Evolutionary conservation across 2,888 invertebrate species (phyloP), one percentile per base, ranked within the genome.

Genomic region (Pelosia muscerda): DNA sequence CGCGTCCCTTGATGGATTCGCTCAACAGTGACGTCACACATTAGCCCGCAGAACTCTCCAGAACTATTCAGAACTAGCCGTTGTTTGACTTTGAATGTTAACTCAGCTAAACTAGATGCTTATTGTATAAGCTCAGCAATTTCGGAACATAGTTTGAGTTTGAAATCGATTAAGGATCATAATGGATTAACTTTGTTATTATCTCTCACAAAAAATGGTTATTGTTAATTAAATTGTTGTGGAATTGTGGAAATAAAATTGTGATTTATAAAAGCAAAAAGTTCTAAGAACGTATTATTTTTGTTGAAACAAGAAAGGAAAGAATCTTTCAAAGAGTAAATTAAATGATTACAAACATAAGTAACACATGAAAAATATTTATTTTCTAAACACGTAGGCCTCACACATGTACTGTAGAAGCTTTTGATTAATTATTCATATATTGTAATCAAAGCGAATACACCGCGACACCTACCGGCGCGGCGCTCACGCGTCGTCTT

Each of bases 1-100:
- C 38, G 19, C 42, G 75, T 69, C 78, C 79, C 82, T 81, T 88
- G 86, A 89, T 90, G 86, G 86, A 86, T 87, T 84, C 63, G 73
- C 53, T 70, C 65, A 62, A 68, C 59, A 25, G 31, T 69, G 68
- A 66, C 79, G 72, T 73, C 69, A 78, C 61, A 56, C 63, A 74
- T 76, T 76, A 75, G 63, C 59, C 42, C 56, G 23, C 65, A 31
- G 15, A 75, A 73, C 68, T 81, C 77, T 69, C 56, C 63, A 68
- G 71, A 58, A 68, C 65, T 42, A 81, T 74, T 74, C 63, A 59
- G 67, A 69, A 71, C 58, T 60, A 63, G 34, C 49, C 62, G 25
- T 56, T 70, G 66, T 79, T 79, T 73, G 58, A 74, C 65, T 75
- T 71, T 66, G 61, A 23, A 67, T 68, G 78, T 57, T 56, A 53